A percentile compares a stretch with the other conserved stretches of the same genome.
phyloP scores from a whole-genome alignment of 2,797 vertebrate genomes.

The Argya squamiceps region DNA sequence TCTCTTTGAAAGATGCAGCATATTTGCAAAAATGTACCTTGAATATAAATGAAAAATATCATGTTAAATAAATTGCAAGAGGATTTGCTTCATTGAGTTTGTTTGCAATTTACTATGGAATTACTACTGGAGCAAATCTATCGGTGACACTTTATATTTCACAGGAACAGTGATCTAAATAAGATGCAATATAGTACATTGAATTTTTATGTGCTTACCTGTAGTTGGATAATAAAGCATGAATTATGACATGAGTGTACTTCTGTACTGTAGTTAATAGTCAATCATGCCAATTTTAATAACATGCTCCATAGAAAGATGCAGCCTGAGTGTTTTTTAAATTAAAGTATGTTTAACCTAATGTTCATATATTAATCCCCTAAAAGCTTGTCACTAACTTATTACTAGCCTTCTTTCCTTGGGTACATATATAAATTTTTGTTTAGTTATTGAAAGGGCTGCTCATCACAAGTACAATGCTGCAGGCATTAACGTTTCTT shows the following conservation, averaged over 20 bases:
- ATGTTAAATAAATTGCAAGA: constrained; percentile 17
- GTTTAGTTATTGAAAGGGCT: neutral
- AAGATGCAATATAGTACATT: constrained; percentile 13
- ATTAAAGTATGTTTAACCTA: constrained; percentile 20
- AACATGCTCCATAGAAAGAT: neutral
- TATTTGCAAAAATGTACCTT: neutral
- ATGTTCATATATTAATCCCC: neutral
- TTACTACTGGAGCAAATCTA: constrained; percentile 12
- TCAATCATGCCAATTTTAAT: constrained; percentile 47
- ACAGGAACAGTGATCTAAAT: neutral
- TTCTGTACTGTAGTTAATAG: constrained; percentile 24
- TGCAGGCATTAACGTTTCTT: neutral
- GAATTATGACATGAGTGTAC: neutral
- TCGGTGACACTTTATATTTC: constrained; percentile 35
- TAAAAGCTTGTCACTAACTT: constrained; percentile 8
- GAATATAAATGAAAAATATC: constrained; percentile 20
- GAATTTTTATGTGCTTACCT: constrained; percentile 60
- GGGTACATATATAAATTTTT: neutral
- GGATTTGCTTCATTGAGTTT: constrained; percentile 32
- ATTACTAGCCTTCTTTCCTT: neutral
- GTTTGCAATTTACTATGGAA: constrained; percentile 4
- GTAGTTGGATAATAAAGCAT: constrained; percentile 41
- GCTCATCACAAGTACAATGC: neutral
- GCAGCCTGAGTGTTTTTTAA: neutral
- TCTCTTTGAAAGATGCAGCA: neutral